Evolutionary conservation across 1,140 invertebrate genomes (phyloP), one percentile per base, ranked within the genome.

Genomic region (Brachionus koreanus): DNA sequence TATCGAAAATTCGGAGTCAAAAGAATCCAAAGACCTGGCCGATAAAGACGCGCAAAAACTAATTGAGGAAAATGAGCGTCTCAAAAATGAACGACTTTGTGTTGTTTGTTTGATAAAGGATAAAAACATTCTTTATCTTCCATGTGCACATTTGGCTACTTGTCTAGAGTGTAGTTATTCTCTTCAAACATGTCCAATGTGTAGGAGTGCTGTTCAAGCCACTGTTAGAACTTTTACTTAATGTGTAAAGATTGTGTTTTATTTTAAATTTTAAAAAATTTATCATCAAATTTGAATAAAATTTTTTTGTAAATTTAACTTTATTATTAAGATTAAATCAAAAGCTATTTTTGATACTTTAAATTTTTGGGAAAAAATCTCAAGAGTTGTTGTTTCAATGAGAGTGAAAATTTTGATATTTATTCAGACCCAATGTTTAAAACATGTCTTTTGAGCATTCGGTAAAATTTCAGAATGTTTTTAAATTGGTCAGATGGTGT

Each of bases 151-250:
- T 67, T 42, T 82, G 13, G 19, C 65, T 5, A 37, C 79, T 33
- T 82, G 79, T 82, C 23, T 82, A n/a, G 57, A 65, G 7, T 82
- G 79, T 49, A 43, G 61, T 43, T 57, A 46, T 37, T 29, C 79
- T 9, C 23, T 82, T 9, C 57, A 65, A 67, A 67, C 13, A 16
- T 82, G 79, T 52, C 79, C 79, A 1, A 65, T 82, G 57, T 82
- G 79, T 67, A 49, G 79, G 43, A 6, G n/a, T 19, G n/a, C 12
- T 4, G 65, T 82, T 49, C 39, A 65, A 49, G 79, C 79, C 5
- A 52, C 57, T 33, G 65, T 82, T 6, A 33, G 79, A 16, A 82
- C 57, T 46, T 82, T 65, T 65, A 67, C 57, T 49, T 82, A 82
- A 69, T 16, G 13, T 43, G 52, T 79, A 29, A 25, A 49, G 29